Percentiles rank a stretch among this genome's conserved stretches.
These are phyloP conservation scores for Carcina quercana DNA, from an alignment of 2,888 invertebrate genomes.

Conservation along the genomic window DNA sequence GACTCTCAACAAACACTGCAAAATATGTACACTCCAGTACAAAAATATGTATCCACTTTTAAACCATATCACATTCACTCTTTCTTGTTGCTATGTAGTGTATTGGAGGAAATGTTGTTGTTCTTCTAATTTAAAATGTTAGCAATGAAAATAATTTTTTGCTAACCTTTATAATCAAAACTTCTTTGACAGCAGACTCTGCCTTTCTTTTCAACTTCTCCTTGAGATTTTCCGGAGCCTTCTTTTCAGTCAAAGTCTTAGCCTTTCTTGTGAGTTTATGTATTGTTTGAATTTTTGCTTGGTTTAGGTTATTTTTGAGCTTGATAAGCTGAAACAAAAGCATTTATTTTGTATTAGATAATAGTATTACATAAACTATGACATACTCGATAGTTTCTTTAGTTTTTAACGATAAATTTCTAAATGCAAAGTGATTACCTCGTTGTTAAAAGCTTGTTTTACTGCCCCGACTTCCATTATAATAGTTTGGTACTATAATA, in stretches of 20 bases:
- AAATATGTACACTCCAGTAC: too few species aligned
- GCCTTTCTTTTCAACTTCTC: constrained; percentile 55
- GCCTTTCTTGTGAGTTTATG: constrained; percentile 63
- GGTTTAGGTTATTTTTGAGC: constrained; percentile 54
- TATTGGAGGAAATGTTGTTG: too few species aligned
- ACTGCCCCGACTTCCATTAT: constrained; percentile 67
- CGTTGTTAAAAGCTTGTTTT: constrained; percentile 66
- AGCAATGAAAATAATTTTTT: not conserved
- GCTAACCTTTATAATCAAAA: constrained; percentile 53
- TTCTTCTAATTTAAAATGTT: not conserved
- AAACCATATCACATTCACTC: too few species aligned
- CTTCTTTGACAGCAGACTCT: constrained; percentile 56
- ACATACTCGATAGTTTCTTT: too few species aligned
- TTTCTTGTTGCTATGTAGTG: too few species aligned
- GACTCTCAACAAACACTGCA: too few species aligned
- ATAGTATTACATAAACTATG: not conserved
- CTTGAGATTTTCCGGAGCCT: constrained; percentile 45
- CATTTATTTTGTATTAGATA: too few species aligned
- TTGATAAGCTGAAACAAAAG: constrained; percentile 50
- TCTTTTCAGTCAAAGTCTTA: constrained; percentile 51
- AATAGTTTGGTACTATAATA: too few species aligned
- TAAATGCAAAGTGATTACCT: constrained; percentile 36
- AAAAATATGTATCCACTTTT: too few species aligned
- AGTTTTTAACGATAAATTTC: too few species aligned
- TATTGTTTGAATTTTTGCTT: constrained; percentile 58